Evolutionary conservation across 2,888 invertebrate genomes (phyloP), one percentile per base, ranked within the genome.

Genomic region (Himalopsyche anomala): DNA sequence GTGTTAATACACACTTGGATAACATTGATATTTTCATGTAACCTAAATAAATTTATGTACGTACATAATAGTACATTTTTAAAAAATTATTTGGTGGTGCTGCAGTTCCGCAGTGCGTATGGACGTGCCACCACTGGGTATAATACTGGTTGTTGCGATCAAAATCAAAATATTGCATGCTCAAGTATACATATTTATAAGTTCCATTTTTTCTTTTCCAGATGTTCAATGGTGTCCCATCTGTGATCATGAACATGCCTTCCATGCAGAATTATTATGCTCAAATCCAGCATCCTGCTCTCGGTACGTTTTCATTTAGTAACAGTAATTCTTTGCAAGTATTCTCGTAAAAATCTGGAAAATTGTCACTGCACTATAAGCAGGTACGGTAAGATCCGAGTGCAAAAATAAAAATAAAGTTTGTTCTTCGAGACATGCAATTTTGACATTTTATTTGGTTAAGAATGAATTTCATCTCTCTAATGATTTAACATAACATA

Each of bases 401-500:
- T n/a, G n/a, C n/a, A n/a, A n/a, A n/a, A n/a, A n/a, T n/a, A n/a
- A n/a, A n/a, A n/a, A n/a, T n/a, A n/a, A n/a, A n/a, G 28, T 28
- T 28, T 28, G 28, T 28, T 28, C 28, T 28, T 28, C 28, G 28
- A 28, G 28, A 28, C 28, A 28, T 28, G 28, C 28, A 28, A 28
- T 28, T 28, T 28, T 28, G 28, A 28, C n/a, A n/a, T n/a, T n/a
- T n/a, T n/a, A n/a, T n/a, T n/a, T 0, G 28, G 9, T 45, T 45
- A 45, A 9, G 8, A 45, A 45, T 45, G 45, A 11, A 11, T 36
- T 36, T 74, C 12, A 51, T 51, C 51, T 15, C 4, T 51, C 15
- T 15, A 51, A 15, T 51, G 15, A 12, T 45, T 88, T 91, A 91
- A 81, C 88, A 85, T 42, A 90, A 15, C 15, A 90, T 86, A 88